Evolutionary conservation across 2,113 vertebrate genomes (phyloP).

Genomic region (Struthio camelus): DNA sequence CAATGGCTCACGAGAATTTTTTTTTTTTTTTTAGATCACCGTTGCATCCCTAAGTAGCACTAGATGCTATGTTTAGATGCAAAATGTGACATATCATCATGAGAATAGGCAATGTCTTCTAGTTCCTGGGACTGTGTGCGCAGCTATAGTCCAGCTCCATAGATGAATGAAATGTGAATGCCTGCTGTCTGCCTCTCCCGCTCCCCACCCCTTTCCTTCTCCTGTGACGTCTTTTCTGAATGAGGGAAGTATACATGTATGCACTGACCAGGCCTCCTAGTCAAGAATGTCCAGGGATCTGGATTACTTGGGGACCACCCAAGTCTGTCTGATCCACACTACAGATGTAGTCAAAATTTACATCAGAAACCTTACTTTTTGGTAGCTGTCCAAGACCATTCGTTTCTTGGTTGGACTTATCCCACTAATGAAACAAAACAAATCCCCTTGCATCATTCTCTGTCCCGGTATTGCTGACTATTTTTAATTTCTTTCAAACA

Average conservation of each 20-base stretch:
- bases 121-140: neutral
- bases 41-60: neutral
- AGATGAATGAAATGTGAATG: neutral
- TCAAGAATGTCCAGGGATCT: neutral
- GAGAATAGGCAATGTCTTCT: neutral
- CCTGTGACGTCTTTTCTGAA: neutral
- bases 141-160: neutral
- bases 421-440: neutral
- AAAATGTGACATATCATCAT: neutral
- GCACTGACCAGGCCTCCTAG: neutral
- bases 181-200: neutral
- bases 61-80: neutral
- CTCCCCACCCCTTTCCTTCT: neutral
- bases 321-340: neutral
- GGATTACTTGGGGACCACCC: neutral
- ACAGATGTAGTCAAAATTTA: neutral
- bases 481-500: neutral
- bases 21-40: neutral
- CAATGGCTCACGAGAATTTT: too few species aligned
- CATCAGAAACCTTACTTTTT: neutral
- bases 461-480: neutral
- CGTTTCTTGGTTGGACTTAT: neutral
- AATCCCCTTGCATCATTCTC: neutral
- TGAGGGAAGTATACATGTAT: accelerated
- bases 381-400: neutral